These are phyloP conservation scores for Xiphophorus couchianus DNA, from an alignment of 2,113 vertebrate species.

Conservation along the genomic window DNA sequence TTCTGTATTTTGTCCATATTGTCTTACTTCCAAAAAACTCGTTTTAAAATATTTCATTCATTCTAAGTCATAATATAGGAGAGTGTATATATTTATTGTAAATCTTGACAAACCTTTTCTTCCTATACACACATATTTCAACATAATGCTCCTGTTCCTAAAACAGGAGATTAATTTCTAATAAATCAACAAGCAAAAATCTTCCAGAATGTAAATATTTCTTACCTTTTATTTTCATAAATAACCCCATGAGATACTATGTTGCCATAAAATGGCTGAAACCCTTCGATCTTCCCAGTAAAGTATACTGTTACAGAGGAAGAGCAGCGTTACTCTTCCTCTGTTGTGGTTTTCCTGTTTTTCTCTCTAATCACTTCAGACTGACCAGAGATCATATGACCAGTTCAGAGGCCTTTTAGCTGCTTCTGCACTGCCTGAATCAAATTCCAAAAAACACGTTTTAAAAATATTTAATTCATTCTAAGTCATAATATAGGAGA, in stretches of 20 bases:
- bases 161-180: neutral
- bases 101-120: neutral
- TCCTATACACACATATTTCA: neutral
- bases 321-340: neutral
- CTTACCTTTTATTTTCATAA: slow-evolving; percentile 11
- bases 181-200: neutral
- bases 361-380: slow-evolving; percentile 52
- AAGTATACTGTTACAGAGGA: neutral
- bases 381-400: slow-evolving; percentile 74
- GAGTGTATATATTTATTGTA: neutral
- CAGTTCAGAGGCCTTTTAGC: slow-evolving; percentile 22
- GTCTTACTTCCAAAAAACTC: neutral
- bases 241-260: slow-evolving; percentile 8
- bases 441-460: slow-evolving; percentile 24
- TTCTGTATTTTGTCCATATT: neutral
- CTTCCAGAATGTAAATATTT: neutral
- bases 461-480: neutral
- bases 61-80: neutral
- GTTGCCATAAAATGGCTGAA: neutral
- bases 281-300: neutral
- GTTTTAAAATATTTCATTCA: neutral
- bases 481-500: neutral
- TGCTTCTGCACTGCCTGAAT: slow-evolving; percentile 16
- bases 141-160: neutral
- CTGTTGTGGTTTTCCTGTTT: slow-evolving; percentile 8